These are phyloP conservation scores for Panzeria rudis DNA, from an alignment of 2,888 invertebrate genomes.

Conservation along the genomic window DNA sequence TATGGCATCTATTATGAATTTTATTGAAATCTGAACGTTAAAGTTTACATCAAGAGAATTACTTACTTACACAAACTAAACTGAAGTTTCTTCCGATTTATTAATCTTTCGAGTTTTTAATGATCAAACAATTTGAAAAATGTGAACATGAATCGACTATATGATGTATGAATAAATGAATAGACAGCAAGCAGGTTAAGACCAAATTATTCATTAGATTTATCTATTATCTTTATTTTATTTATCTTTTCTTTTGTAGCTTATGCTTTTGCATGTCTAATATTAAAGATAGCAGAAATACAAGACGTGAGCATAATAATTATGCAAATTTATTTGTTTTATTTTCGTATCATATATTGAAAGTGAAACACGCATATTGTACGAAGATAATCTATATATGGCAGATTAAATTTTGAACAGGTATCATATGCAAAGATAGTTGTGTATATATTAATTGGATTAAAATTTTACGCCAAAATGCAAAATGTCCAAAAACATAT, in stretches of 20 bases:
- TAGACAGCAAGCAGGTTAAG: neutral
- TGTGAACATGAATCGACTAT: neutral
- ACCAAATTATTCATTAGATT: slow-evolving; percentile 15
- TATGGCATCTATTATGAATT: too few relatives aligned
- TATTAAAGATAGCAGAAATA: slow-evolving; percentile 11
- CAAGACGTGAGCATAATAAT: slow-evolving; percentile 40
- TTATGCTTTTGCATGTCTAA: slow-evolving; percentile 1
- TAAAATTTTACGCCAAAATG: neutral
- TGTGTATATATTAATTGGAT: too few relatives aligned
- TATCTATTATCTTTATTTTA: neutral
- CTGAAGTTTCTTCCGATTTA: neutral
- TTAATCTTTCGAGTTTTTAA: neutral
- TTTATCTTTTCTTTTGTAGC: neutral
- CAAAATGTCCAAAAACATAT: neutral
- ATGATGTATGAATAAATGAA: slow-evolving; percentile 12
- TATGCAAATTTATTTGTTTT: slow-evolving; percentile 59
- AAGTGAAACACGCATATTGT: neutral
- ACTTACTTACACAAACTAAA: neutral
- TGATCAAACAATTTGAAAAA: neutral
- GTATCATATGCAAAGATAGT: too few relatives aligned
- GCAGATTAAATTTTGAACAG: too few relatives aligned
- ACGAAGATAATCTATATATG: neutral
- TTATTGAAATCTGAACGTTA: too few relatives aligned
- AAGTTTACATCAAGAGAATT: neutral
- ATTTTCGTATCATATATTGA: slow-evolving; percentile 9